A percentile compares a stretch with the other conserved stretches of the same genome.
Evolutionary conservation across 2,888 invertebrate genomes (phyloP).

Genomic region (Laspeyria flexula): DNA sequence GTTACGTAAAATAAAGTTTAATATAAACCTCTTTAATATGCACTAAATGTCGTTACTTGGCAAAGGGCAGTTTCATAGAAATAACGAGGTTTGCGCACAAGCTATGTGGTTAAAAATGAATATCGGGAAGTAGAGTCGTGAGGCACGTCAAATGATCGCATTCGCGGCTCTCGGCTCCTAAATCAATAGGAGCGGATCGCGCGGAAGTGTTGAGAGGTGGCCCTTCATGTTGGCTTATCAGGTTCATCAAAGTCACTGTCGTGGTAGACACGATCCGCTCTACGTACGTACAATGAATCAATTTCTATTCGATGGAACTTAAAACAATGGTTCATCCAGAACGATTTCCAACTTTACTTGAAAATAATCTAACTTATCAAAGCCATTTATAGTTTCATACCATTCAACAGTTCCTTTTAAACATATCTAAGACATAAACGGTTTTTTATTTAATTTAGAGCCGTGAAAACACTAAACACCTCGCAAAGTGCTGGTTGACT

Average conservation of each 20-base stretch:
- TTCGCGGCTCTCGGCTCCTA: conserved; percentile 24
- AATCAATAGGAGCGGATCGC: conserved; percentile 36
- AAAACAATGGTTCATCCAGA: no score
- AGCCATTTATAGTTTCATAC: no score
- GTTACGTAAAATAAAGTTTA: no score
- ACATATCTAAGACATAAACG: background rate
- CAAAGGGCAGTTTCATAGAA: conserved; percentile 8
- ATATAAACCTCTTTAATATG: background rate
- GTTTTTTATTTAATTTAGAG: conserved; percentile 42
- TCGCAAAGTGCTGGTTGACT: conserved; percentile 39
- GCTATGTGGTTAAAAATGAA: conserved; percentile 24
- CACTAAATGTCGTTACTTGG: conserved; percentile 15
- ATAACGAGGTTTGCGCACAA: conserved; percentile 29
- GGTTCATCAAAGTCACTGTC: conserved; percentile 44
- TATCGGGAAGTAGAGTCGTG: conserved; percentile 34
- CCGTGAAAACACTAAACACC: conserved; percentile 52
- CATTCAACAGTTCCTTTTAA: background rate
- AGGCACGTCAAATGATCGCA: conserved; percentile 40
- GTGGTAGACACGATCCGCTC: conserved; percentile 33
- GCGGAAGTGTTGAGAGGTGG: conserved; percentile 37
- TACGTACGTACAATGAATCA: conserved; percentile 1
- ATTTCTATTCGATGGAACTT: background rate
- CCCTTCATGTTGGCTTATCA: conserved; percentile 37
- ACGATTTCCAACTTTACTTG: no score
- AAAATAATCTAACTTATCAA: no score